Conservation (phyloP, 2,888 invertebrate species). For the Hetaerina titia region DNA sequence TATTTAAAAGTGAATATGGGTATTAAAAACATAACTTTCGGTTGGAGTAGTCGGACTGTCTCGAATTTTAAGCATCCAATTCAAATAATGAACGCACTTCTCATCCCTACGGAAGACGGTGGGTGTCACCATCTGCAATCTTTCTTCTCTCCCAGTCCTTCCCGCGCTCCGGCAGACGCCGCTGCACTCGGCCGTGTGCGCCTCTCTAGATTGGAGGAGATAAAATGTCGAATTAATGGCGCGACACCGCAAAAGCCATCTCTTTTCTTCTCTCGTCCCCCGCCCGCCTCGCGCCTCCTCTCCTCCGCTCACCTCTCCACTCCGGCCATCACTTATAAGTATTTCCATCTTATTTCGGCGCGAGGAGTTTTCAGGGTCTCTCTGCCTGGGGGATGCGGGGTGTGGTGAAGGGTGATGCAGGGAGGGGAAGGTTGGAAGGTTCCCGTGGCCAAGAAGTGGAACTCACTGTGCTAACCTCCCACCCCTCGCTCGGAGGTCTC, state of each 20-base stretch:
- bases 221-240: constrained; percentile 37
- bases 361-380: not conserved
- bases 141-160: too few species aligned
- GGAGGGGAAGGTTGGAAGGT: too few species aligned
- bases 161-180: not conserved
- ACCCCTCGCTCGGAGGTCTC: not conserved
- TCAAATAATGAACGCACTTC: too few species aligned
- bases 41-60: too few species aligned
- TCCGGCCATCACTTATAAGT: too few species aligned
- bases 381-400: not conserved
- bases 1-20: too few species aligned
- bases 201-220: not conserved
- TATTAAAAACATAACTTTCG: too few species aligned
- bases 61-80: too few species aligned
- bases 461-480: not conserved
- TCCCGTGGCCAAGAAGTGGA: not conserved
- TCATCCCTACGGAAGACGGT: too few species aligned
- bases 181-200: not conserved
- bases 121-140: too few species aligned
- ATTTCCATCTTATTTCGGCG: not conserved
- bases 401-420: not conserved
- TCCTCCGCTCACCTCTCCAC: not conserved
- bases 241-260: not conserved
- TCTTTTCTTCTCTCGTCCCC: not conserved
- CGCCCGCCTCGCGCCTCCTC: not conserved